Base-by-base conservation (phyloP, 2,888 invertebrate species). In the Busseola fusca region DNA sequence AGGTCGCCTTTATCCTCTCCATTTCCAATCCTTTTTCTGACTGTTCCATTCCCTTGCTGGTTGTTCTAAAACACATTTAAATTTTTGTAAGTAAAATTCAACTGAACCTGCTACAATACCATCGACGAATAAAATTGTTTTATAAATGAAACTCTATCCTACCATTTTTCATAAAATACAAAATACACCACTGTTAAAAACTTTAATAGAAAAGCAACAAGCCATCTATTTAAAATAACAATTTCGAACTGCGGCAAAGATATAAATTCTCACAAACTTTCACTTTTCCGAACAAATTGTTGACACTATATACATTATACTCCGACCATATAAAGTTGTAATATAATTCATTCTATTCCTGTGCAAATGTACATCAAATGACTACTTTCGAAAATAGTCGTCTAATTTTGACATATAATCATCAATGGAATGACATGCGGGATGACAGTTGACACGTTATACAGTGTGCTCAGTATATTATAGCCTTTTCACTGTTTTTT, bases 11-110 rank as follows among this genome's bases (percentile, higher is more conserved):
- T 82, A 42, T 82, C 76, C 66, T 74, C 57, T 76, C 66, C 78
- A 69, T 85, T 82, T 42, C 78, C 76, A 69, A 80, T 78, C 78
- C 92, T 91, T 67, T 89, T 88, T 72, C 82, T 89, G 37, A 90
- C n/a, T 71, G 84, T 85, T 74, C 87, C 89, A 69, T 91, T 91
- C n/a, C 21, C 77, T 64, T 82, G 84, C 72, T 83, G 75, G 50
- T 82, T 63, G 70, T 88, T 87, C 91, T 92, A 87, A 80, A 84
- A 78, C 69, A 64, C 3, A 65, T 68, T 25, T 30, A 48, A n/a
- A 30, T 30, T 40, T 37, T 30, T 37, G 21, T 12, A 21, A 45
- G 37, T 45, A 21, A 56, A 70, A 25, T 57, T 30, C 40, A 34
- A 16, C 30, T 42, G 34, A 25, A 59, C 16, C 18, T 27, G 60